Evolutionary conservation across 1,140 invertebrate genomes (phyloP), one percentile per base, ranked within the genome.

Genomic region (Yoshiicerus persimilis): DNA sequence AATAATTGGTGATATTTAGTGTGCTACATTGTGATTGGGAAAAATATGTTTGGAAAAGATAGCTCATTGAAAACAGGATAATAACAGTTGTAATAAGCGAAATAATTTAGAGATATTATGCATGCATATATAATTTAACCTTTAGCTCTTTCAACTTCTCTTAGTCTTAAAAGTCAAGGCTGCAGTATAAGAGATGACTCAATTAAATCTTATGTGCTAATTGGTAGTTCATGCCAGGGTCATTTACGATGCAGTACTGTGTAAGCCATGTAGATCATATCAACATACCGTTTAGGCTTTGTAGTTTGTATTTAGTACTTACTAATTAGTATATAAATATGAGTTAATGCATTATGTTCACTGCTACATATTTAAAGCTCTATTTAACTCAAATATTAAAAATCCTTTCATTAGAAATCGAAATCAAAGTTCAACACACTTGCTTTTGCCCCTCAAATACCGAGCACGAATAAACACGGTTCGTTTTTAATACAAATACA

Each of bases 111-210:
- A n/a, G n/a, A n/a, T n/a, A n/a, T n/a, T n/a, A n/a, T n/a, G n/a
- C n/a, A n/a, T n/a, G n/a, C n/a, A n/a, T 27, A 66, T 77, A 20
- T n/a, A 38, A 8, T 38, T 80, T 38, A 80, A 80, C 75, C 75
- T 80, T 80, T 80, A 80, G 38, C 75, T 80, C 75, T 16, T 36
- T 10, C n/a, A 32, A 80, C n/a, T 80, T 38, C 38, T 34, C 20
- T 36, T 34, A 32, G n/a, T 80, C 75, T 70, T 25, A 80, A 70
- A 80, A 80, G 75, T 80, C 75, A 80, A 80, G 75, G 75, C 75
- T 80, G 20, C 6, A 38, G 32, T 20, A 8, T 34, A n/a, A n/a
- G 32, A 36, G n/a, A 80, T 80, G 75, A 70, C 66, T 70, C 66
- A 70, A 70, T 80, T 80, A 80, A 80, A 38, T 80, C 75, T 20